Percentiles rank a stretch among this genome's conserved stretches.
These are phyloP conservation scores for Macaria notata DNA, from an alignment of 2,888 invertebrate species.

Conservation along the genomic window DNA sequence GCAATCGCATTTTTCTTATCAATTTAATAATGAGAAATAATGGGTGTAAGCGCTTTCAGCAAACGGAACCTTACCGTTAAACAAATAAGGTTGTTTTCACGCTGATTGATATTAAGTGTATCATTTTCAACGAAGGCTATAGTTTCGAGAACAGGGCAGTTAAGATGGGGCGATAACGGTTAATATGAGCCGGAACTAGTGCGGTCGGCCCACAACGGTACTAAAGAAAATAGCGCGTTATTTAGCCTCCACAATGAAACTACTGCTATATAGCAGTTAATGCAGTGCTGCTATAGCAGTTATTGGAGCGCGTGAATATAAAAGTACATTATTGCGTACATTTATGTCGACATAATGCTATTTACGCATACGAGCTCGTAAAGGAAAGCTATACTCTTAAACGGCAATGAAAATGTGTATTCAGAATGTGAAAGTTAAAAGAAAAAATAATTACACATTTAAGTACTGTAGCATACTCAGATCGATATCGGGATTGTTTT, in stretches of 20 bases:
- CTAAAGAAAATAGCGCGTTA: conserved; percentile 67
- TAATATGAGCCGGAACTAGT: conserved; percentile 78
- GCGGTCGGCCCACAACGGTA: conserved; percentile 52
- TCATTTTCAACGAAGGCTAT: conserved; percentile 71
- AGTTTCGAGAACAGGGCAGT: conserved; percentile 78
- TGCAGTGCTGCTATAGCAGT: too few relatives aligned
- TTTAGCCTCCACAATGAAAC: conserved; percentile 47
- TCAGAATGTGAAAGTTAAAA: too few relatives aligned
- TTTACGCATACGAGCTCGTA: too few relatives aligned
- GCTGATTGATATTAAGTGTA: conserved; percentile 58
- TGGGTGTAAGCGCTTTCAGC: conserved; percentile 30
- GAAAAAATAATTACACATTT: too few relatives aligned
- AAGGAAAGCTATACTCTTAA: too few relatives aligned
- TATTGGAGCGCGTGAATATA: too few relatives aligned
- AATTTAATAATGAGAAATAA: conserved; percentile 78
- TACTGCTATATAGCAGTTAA: too few relatives aligned
- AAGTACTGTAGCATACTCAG: too few relatives aligned
- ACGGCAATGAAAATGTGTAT: too few relatives aligned
- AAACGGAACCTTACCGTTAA: conserved; percentile 41
- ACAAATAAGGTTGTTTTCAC: conserved; percentile 50
- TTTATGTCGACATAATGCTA: too few relatives aligned
- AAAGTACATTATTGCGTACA: too few relatives aligned
- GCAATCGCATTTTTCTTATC: conserved; percentile 65
- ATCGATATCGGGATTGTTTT: too few relatives aligned
- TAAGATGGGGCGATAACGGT: conserved; percentile 77